Evolutionary conservation across 2,888 invertebrate species (phyloP).

Genomic region (Pterostichus niger): DNA sequence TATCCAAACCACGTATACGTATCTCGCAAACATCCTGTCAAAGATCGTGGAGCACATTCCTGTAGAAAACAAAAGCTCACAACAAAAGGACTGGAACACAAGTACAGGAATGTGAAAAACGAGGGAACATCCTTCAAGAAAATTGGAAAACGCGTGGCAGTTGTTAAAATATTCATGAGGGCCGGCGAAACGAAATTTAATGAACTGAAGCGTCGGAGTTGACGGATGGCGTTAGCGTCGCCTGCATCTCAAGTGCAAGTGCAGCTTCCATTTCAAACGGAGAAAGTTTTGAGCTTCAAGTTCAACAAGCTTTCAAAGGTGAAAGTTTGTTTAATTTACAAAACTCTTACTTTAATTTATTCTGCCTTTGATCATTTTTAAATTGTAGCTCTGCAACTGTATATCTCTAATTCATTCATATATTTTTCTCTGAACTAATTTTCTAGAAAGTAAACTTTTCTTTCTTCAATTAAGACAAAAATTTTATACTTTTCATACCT

Average conservation of each 20-base stretch:
- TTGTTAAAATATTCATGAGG: slow-evolving; percentile 74
- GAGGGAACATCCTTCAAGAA: slow-evolving; percentile 72
- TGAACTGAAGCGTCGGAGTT: slow-evolving; percentile 68
- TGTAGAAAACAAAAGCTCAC: slow-evolving; percentile 27
- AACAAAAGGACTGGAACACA: slow-evolving; percentile 66
- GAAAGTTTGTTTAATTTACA: too few relatives aligned
- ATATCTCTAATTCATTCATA: too few relatives aligned
- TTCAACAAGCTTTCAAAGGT: too few relatives aligned
- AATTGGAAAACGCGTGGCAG: slow-evolving; percentile 73
- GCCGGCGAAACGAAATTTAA: slow-evolving; percentile 71
- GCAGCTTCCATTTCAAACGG: slow-evolving; percentile 6
- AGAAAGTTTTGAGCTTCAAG: neutral
- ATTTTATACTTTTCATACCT: too few relatives aligned
- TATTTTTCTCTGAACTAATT: too few relatives aligned
- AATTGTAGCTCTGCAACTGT: too few relatives aligned
- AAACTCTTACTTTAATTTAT: too few relatives aligned
- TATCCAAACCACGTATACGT: too few relatives aligned
- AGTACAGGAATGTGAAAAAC: slow-evolving; percentile 71
- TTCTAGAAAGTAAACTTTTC: too few relatives aligned
- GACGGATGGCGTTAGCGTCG: slow-evolving; percentile 36
- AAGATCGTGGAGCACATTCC: neutral
- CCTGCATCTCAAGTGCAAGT: slow-evolving; percentile 29
- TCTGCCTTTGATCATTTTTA: too few relatives aligned
- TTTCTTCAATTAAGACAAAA: too few relatives aligned
- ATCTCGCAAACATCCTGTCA: neutral